phyloP scores from a whole-genome alignment of 2,113 vertebrate genomes.

The Leptobrachium ailaonicum region DNA sequence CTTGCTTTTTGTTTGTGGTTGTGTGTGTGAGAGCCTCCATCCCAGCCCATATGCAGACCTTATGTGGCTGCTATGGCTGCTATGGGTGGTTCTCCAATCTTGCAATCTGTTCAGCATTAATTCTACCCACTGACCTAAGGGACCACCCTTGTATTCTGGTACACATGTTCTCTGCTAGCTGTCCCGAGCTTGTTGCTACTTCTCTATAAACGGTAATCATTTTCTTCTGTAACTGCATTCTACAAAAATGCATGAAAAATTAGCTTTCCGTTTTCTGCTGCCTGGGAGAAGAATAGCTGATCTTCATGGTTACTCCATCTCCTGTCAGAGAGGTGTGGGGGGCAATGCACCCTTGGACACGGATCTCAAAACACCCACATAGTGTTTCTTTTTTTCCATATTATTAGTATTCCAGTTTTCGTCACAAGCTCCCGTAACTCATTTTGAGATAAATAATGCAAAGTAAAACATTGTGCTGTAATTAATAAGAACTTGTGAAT shows the following conservation, averaged over 20 bases:
- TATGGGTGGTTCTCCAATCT: conserved; percentile 17
- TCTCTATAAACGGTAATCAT: conserved; percentile 12
- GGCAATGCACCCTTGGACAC: too few species aligned
- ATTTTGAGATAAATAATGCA: too few species aligned
- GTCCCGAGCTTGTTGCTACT: conserved; percentile 3
- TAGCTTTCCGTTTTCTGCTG: neutral
- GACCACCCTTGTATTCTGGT: conserved; percentile 34
- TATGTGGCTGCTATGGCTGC: neutral
- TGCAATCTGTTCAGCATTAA: conserved; percentile 44
- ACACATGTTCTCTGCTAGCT: conserved; percentile 23
- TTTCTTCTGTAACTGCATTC: conserved; percentile 32
- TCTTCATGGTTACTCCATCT: neutral
- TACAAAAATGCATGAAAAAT: conserved; percentile 25
- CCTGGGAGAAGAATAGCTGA: neutral
- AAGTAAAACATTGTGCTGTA: too few species aligned
- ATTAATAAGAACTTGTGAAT: too few species aligned
- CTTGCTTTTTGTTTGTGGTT: too few species aligned
- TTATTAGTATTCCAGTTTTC: too few species aligned
- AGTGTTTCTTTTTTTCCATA: too few species aligned
- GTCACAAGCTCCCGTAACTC: too few species aligned
- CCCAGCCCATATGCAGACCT: conserved; percentile 23
- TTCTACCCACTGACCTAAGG: conserved; percentile 31
- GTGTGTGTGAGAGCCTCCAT: neutral
- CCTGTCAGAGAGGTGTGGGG: neutral
- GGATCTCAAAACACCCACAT: too few species aligned